phyloP scores from a whole-genome alignment of 2,888 invertebrate genomes.

The Lysandra coridon region DNA sequence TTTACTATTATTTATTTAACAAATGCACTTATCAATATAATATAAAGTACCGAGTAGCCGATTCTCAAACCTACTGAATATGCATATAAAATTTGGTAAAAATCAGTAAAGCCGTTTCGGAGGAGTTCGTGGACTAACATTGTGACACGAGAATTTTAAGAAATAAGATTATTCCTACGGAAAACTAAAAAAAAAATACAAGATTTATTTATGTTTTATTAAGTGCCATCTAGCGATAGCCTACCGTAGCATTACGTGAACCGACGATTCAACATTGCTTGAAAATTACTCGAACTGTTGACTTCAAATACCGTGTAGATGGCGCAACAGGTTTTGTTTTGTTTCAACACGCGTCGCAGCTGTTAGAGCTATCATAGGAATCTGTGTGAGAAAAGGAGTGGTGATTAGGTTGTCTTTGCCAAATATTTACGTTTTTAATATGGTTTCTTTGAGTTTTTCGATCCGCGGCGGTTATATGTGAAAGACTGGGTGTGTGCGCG shows the following conservation, averaged over 20 bases:
- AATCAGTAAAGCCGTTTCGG: too few relatives aligned
- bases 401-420: constrained; percentile 76
- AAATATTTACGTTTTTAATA: constrained; percentile 73
- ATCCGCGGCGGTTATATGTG: constrained; percentile 58
- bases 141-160: too few relatives aligned
- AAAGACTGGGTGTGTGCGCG: constrained; percentile 56
- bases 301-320: constrained; percentile 48
- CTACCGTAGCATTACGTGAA: neutral
- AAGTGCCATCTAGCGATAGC: constrained; percentile 15
- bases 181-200: too few relatives aligned
- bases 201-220: too few relatives aligned
- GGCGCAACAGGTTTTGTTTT: constrained; percentile 72
- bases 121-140: too few relatives aligned
- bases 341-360: constrained; percentile 75
- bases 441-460: constrained; percentile 61
- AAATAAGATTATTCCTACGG: neutral
- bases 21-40: too few relatives aligned
- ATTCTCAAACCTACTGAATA: too few relatives aligned
- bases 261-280: neutral
- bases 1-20: too few relatives aligned
- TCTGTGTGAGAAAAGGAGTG: constrained; percentile 80
- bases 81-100: too few relatives aligned
- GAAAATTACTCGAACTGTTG: neutral
- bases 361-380: constrained; percentile 79
- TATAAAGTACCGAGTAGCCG: too few relatives aligned